Evolutionary conservation across 2,113 vertebrate species (phyloP).

Genomic region (Perognathus longimembris): DNA sequence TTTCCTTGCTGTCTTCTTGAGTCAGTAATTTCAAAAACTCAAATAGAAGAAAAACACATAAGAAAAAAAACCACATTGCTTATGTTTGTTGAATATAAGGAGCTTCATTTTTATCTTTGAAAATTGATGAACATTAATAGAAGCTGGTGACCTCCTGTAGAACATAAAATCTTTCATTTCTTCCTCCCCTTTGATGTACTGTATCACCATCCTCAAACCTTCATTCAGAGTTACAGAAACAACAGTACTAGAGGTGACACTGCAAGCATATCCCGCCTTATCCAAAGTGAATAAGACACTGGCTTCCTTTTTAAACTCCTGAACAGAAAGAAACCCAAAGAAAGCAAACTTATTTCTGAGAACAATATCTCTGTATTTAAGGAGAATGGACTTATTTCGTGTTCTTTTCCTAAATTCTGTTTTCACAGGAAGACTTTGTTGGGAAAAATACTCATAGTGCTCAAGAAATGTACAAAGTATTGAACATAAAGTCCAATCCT

Average conservation of each 20-base stretch:
- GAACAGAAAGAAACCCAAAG: background rate
- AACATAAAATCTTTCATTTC: background rate
- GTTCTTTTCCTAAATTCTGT: background rate
- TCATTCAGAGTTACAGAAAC: background rate
- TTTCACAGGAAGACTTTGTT: background rate
- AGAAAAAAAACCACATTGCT: no score
- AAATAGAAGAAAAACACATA: background rate
- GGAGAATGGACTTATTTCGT: background rate
- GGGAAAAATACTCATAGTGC: background rate
- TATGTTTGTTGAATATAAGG: background rate
- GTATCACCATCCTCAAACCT: background rate
- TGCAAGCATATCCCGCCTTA: background rate
- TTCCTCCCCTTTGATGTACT: background rate
- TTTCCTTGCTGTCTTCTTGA: background rate
- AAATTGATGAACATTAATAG: background rate
- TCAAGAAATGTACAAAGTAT: background rate
- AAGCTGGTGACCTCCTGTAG: background rate
- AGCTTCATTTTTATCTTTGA: background rate
- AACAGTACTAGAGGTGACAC: background rate
- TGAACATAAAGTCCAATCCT: conserved; percentile 18
- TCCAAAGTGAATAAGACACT: background rate
- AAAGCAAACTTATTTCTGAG: background rate
- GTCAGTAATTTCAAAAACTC: background rate
- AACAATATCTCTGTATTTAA: background rate
- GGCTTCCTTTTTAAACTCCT: background rate